Evolutionary conservation across 2,888 invertebrate species (phyloP), one percentile per base, ranked within the genome.

Genomic region (Troilus luridus): DNA sequence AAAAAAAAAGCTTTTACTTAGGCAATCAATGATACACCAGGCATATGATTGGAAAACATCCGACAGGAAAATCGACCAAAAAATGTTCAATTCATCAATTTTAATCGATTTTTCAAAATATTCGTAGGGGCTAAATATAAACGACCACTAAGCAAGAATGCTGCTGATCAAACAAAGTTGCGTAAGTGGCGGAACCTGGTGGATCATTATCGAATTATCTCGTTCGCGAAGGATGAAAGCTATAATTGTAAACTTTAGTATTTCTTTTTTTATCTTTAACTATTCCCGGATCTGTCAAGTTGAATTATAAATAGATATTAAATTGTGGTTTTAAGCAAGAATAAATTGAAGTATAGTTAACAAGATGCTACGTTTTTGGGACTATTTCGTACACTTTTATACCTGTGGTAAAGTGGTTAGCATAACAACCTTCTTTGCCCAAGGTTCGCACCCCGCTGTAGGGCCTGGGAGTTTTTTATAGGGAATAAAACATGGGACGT

Each of bases 121-220:
- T 5, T 24, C 24, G 12, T 24, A 24, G 24, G 24, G 64, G 12
- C 9, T 67, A 67, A 67, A 67, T 14, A 24, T 67, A 24, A 67
- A 0, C 12, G 21, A 8, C 0, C 9, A 67, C 24, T 67, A 8
- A 77, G 24, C 27, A 19, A 77, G 24, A n/a, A 64, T 67, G 24
- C 3, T 1, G 24, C 0, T 8, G 8, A 77, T 41, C 17, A 41
- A 77, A 41, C 7, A 9, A 59, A 17, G 1, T 9, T 17, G 41
- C 72, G 17, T 77, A 27, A 19, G 72, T 17, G 41, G 72, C 72
- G 72, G 72, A 77, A 77, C 24, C 72, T 77, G 72, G 17, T 19
- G 27, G 41, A 27, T 12, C 27, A 27, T 77, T 77, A 77, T 41
- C 72, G 72, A 77, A 77, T 77, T 77, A 77, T 77, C 72, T 77